Evolutionary conservation across 2,888 invertebrate species (phyloP).

Genomic region (Meliscaeva auricollis): DNA sequence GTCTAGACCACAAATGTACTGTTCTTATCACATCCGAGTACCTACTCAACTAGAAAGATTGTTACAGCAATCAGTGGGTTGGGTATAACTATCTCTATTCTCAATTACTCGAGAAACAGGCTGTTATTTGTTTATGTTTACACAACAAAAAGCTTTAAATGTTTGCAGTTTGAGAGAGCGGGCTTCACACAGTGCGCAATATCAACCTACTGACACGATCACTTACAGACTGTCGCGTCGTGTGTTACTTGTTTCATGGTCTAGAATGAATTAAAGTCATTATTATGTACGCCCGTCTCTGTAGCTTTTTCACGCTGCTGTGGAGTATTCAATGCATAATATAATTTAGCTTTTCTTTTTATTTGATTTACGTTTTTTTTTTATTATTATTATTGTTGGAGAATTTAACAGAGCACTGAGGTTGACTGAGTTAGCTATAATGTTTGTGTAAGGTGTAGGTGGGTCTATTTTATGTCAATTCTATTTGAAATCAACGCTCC

Average conservation of each 20-base stretch:
- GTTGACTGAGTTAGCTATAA: not conserved
- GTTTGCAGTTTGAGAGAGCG: not conserved
- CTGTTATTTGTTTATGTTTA: conserved; percentile 55
- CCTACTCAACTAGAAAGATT: conserved; percentile 9
- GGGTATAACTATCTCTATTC: not conserved
- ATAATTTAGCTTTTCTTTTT: conserved; percentile 7
- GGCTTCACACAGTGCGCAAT: conserved; percentile 47
- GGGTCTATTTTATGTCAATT: not conserved
- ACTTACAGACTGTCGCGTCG: not conserved
- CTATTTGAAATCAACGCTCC: conserved; percentile 13
- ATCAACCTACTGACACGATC: conserved; percentile 28
- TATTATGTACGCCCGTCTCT: conserved; percentile 1
- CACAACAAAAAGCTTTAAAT: conserved; percentile 29
- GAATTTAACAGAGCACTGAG: not conserved
- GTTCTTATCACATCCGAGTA: conserved; percentile 34
- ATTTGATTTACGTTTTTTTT: not conserved
- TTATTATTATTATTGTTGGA: not conserved
- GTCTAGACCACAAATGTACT: conserved; percentile 7
- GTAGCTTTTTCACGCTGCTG: no score
- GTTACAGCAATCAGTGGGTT: conserved; percentile 10
- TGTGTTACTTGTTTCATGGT: conserved; percentile 12
- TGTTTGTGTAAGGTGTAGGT: not conserved
- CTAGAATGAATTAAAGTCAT: conserved; percentile 21
- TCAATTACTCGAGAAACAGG: not conserved
- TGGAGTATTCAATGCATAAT: not conserved